These are phyloP conservation scores for Sphaeramia orbicularis DNA, from an alignment of 2,797 vertebrate genomes.

Conservation along the genomic window DNA sequence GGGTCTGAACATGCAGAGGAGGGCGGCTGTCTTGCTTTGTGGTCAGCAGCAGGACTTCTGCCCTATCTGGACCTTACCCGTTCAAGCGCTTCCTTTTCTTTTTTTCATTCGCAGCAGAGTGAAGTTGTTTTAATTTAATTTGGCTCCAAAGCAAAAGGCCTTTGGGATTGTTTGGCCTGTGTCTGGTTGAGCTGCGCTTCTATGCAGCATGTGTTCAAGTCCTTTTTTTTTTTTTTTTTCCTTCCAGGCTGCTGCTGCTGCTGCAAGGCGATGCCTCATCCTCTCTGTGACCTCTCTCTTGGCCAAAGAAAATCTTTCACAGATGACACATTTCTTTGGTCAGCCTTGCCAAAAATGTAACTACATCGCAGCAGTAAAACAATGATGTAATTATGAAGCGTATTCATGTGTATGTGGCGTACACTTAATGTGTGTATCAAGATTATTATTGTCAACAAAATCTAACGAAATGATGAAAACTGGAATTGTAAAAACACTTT, in stretches of 20 bases:
- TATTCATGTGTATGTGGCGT: not conserved
- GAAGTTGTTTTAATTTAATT: conserved; percentile 80
- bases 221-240: conserved; percentile 26
- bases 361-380: conserved; percentile 10
- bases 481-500: no score
- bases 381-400: conserved; percentile 26
- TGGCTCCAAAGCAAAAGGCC: conserved; percentile 70
- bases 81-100: conserved; percentile 51
- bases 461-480: no score
- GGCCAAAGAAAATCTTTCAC: conserved; percentile 53
- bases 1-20: conserved; percentile 22
- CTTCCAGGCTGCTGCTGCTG: conserved; percentile 5
- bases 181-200: conserved; percentile 52
- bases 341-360: conserved; percentile 49
- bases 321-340: conserved; percentile 34
- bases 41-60: conserved; percentile 67
- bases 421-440: no score
- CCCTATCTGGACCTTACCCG: conserved; percentile 48
- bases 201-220: conserved; percentile 49
- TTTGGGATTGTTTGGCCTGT: conserved; percentile 67
- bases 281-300: conserved; percentile 50
- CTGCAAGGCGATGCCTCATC: conserved; percentile 41
- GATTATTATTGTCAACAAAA: no score
- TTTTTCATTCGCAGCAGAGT: conserved; percentile 67
- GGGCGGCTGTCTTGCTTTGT: conserved; percentile 31